Percentiles rank a stretch among this genome's conserved stretches.
These are phyloP conservation scores for Microcebus lehilahytsara DNA, from an alignment of 2,113 vertebrate species.

Conservation along the genomic window DNA sequence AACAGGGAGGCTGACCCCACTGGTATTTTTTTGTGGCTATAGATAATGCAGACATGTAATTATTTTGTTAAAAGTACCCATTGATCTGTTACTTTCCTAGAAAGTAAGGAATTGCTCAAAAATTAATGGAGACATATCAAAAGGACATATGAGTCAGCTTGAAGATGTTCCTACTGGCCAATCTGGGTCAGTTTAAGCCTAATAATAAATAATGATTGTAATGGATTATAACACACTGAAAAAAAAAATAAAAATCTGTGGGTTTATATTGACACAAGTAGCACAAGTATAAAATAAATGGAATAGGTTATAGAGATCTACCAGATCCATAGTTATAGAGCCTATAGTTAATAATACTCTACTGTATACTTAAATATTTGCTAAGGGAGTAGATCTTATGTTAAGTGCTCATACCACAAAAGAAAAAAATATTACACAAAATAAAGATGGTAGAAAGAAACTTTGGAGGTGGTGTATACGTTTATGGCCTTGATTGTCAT, in stretches of 20 bases:
- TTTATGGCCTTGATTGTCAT: not conserved
- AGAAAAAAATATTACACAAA: not conserved
- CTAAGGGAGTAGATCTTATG: not conserved
- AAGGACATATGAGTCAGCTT: not conserved
- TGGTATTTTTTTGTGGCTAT: not conserved
- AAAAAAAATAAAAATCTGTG: not conserved
- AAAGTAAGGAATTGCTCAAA: slow-evolving; percentile 18
- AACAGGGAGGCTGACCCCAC: not conserved
- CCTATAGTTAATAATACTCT: not conserved
- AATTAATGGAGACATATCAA: not conserved
- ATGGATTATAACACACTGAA: not conserved
- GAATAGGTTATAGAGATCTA: not conserved
- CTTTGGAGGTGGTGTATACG: not conserved
- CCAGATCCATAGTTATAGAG: not conserved
- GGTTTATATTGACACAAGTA: not conserved
- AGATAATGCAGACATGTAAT: not conserved
- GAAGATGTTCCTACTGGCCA: not conserved
- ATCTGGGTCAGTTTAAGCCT: not conserved
- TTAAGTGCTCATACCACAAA: not conserved
- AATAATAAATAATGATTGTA: not conserved
- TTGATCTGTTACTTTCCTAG: slow-evolving; percentile 16
- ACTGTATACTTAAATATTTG: not conserved
- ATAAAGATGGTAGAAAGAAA: not conserved
- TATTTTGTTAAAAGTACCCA: slow-evolving; percentile 38
- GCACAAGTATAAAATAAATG: not conserved